Base-by-base conservation (phyloP, 2,113 vertebrate genomes). In the Bos javanicus region DNA sequence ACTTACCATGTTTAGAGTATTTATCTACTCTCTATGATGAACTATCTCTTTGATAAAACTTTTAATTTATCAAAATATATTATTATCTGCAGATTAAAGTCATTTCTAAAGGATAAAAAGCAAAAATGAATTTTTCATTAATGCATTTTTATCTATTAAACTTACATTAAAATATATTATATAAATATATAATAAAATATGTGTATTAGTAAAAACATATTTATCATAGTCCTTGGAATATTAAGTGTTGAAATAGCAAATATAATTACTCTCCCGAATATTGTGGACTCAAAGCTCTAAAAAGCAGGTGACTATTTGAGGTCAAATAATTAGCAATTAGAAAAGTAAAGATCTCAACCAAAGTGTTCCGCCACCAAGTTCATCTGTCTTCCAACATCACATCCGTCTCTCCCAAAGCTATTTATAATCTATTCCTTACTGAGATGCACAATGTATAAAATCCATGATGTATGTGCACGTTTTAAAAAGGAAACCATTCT, bases 361-460 rank as follows among this genome's bases (percentile, higher is more conserved):
- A 90, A n/a, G 21, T 21, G 15, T 92, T 76, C 28, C 71, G 25
- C 92, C 56, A 15, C 15, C 67, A 96, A 96, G 5, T 88, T 94
- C 60, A 82, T 90, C 46, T 88, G 39, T 78, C 74, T 97, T 97
- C 91, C 15, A 78, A 76, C 43, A 94, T 62, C 50, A 82, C 64
- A 76, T 50, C 87, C 90, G 15, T 74, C 80, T 97, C 19, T 14
- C 6, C 17, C 16, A 90, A 92, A 97, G 80, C 16, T 93, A 50
- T 94, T 76, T 43, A 76, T 85, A 92, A 90, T 87, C 87, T 95
- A 52, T 83, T 92, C 64, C 60, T 96, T 88, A 87, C 62, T 87
- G 87, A 98, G 46, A 95, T 96, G 92, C 33, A 82, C 43, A 97
- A 43, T 95, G 94, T 94, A 91, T 33, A 80, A 96, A 96, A 94